Conservation (phyloP, 2,113 vertebrate species). For the Festucalex cinctus region DNA sequence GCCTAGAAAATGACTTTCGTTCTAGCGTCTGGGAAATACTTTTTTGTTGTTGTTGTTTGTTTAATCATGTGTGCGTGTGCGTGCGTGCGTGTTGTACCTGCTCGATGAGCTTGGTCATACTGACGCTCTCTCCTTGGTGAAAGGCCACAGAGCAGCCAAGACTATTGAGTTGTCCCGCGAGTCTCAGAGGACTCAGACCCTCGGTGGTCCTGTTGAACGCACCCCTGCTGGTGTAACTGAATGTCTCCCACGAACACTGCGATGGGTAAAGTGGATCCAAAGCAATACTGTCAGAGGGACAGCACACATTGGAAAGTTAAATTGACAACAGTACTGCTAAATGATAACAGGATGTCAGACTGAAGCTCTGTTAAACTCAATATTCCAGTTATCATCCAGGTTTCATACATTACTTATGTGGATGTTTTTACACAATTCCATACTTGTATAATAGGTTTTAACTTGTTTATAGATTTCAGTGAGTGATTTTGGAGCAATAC, state of each 20-base stretch:
- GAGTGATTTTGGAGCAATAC: too few species aligned
- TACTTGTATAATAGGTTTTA: too few species aligned
- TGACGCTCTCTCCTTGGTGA: constrained; percentile 93
- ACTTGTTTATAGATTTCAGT: too few species aligned
- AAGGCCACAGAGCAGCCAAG: constrained; percentile 91
- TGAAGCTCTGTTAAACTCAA: not conserved
- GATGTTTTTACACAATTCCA: not conserved
- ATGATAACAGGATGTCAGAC: not conserved
- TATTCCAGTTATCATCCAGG: not conserved
- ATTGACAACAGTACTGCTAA: not conserved
- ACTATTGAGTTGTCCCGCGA: constrained; percentile 89
- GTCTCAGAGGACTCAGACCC: constrained; percentile 82
- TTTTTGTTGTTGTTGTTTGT: too few species aligned
- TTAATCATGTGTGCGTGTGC: accelerated
- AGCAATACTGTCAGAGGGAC: constrained; percentile 78
- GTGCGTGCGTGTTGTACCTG: constrained; percentile 73
- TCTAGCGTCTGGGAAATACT: too few species aligned
- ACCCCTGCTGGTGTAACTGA: constrained; percentile 86
- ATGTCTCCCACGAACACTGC: constrained; percentile 98
- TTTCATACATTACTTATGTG: not conserved
- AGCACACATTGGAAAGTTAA: not conserved
- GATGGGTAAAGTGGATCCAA: constrained; percentile 95
- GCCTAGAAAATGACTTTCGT: too few species aligned
- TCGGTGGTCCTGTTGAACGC: constrained; percentile 75
- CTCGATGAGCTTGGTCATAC: constrained; percentile 94